These are phyloP conservation scores for Neoseiulus cucumeris DNA, from an alignment of 1,140 invertebrate species.

Conservation along the genomic window DNA sequence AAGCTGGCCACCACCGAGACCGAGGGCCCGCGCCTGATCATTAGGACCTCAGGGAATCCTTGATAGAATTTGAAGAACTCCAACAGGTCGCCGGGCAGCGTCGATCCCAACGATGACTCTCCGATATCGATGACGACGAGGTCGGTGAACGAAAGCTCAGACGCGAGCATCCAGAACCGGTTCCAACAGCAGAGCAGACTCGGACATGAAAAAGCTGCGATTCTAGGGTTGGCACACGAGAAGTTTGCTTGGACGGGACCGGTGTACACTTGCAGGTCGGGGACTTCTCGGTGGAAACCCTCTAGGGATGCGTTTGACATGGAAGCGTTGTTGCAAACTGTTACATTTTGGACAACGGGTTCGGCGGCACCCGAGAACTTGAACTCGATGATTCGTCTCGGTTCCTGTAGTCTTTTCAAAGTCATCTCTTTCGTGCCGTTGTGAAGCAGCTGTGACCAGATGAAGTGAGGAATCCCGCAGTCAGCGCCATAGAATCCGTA, in stretches of 20 bases:
- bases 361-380: background rate
- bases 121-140: background rate
- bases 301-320: background rate
- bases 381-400: background rate
- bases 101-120: background rate
- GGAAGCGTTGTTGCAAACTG: background rate
- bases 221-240: background rate
- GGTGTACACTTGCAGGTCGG: slow-evolving; percentile 1
- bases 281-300: background rate
- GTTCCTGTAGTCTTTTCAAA: background rate
- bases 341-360: background rate
- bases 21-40: slow-evolving; percentile 1
- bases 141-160: slow-evolving; percentile 3
- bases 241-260: background rate
- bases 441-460: slow-evolving; percentile 7
- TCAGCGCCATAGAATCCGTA: background rate
- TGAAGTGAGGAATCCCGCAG: background rate
- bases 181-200: slow-evolving; percentile 1
- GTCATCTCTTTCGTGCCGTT: slow-evolving; percentile 3
- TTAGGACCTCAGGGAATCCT: slow-evolving; percentile 1
- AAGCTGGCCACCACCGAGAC: slow-evolving; percentile 4
- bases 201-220: background rate
- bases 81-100: background rate
- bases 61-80: slow-evolving; percentile 1
- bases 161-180: slow-evolving; percentile 5